Evolutionary conservation across 2,113 vertebrate species (phyloP), one percentile per base, ranked within the genome.

Genomic region (Arothron firmamentum): DNA sequence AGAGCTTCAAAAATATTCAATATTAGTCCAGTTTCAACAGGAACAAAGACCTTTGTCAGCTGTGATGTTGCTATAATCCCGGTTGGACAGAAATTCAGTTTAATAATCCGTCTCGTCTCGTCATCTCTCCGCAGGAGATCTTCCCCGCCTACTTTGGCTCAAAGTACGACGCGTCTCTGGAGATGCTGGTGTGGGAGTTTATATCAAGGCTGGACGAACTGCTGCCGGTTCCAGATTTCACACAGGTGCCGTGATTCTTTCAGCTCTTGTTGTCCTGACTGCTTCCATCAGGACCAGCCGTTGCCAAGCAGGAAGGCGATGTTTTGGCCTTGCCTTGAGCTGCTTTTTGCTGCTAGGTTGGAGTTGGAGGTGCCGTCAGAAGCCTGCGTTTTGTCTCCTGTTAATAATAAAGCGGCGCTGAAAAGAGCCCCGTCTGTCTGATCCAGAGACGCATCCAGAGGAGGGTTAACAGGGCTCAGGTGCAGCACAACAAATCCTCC

Each of bases 121-220:
- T 50, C 2, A 14, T 21, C 19, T 23, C 19, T 51, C 11, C 55
- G 13, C 50, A 94, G 93, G 91, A 91, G 62, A 74, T 89, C 31
- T 91, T 92, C 58, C 87, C 91, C 2, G 70, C 81, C 0, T 88
- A 94, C 20, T 95, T 93, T 62, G 94, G 94, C 2, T 80, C 91
- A 17, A 65, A 78, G 18, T 95, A 92, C 11, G 64, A 93, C 1
- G 71, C 60, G 0, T 91, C 90, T 0, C 82, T 94, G 8, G 92
- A 93, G 82, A 90, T 91, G 67, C 83, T 94, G 23, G 85, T 93
- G 66, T 92, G 90, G 79, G 92, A 94, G 70, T 93, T 93, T n/a
- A 72, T 94, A 59, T 89, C 83, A 18, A 80, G 89, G 19, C 80
- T 95, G 72, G 92, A 93, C 34, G 82, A 87, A 67, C 80, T 90